phyloP scores from a whole-genome alignment of 2,113 vertebrate species.

The Buteo buteo region DNA sequence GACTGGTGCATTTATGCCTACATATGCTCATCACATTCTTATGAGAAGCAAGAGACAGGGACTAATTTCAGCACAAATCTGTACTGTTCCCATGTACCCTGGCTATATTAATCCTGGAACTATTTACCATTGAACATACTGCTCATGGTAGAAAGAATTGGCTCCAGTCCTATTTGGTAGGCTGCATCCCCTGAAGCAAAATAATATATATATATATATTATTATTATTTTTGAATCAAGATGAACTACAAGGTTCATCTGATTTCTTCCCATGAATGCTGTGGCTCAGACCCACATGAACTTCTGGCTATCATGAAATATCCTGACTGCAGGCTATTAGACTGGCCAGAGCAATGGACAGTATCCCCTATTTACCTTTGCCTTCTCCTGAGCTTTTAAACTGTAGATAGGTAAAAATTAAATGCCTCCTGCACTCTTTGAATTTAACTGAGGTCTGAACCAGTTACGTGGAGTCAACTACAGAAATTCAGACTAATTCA shows the following conservation, averaged over 20 bases:
- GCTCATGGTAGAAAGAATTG: background rate
- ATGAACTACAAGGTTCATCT: background rate
- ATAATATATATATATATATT: background rate
- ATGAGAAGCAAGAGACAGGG: background rate
- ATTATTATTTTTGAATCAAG: background rate
- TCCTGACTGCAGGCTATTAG: background rate
- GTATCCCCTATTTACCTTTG: background rate
- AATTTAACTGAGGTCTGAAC: background rate
- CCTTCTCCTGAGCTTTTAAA: background rate
- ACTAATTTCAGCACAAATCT: conserved; percentile 9
- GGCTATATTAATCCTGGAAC: conserved; percentile 1
- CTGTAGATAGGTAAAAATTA: background rate
- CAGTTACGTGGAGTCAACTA: background rate
- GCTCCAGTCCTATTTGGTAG: background rate
- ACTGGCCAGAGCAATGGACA: background rate
- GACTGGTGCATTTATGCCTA: background rate
- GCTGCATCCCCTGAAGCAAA: background rate
- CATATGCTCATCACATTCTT: background rate
- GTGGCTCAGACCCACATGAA: background rate
- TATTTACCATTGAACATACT: background rate
- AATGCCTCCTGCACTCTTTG: background rate
- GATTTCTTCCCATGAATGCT: background rate
- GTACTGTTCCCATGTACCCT: background rate
- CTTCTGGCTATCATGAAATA: background rate
- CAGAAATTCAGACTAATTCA: background rate